Percentiles rank a stretch among this genome's conserved stretches.
Conservation (phyloP, 2,888 invertebrate species). For the Phragmatobia fuliginosa region DNA sequence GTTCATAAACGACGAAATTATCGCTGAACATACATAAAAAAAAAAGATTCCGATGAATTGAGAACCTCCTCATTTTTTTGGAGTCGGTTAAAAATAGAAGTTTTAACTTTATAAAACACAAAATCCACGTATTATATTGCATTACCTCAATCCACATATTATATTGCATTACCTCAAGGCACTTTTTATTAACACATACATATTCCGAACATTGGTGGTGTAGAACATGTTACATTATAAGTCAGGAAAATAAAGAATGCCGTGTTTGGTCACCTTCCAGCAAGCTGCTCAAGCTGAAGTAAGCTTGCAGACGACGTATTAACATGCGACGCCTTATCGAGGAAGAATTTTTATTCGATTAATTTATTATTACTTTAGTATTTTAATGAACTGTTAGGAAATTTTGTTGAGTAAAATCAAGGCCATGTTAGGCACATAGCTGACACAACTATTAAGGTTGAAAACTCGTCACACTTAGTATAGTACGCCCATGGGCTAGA, state of each 20-base stretch:
- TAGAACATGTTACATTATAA: conserved; percentile 17
- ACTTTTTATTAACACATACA: conserved; percentile 11
- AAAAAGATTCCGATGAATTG: too few species aligned
- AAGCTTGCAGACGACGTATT: conserved; percentile 28
- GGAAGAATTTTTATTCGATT: conserved; percentile 32
- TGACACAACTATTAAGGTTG: too few species aligned
- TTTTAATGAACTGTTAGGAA: neutral
- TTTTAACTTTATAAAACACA: neutral
- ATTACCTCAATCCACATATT: neutral
- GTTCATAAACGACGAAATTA: too few species aligned
- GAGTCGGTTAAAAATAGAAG: too few species aligned
- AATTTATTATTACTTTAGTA: conserved; percentile 17
- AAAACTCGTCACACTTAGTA: too few species aligned
- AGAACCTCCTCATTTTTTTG: too few species aligned
- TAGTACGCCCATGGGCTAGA: too few species aligned
- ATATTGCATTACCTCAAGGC: neutral
- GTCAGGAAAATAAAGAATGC: conserved; percentile 27
- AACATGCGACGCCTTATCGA: conserved; percentile 44
- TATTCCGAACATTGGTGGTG: conserved; percentile 30
- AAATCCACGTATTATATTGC: neutral
- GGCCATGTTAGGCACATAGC: too few species aligned
- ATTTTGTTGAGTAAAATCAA: neutral
- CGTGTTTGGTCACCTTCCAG: conserved; percentile 39
- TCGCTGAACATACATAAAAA: too few species aligned
- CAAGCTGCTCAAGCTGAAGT: conserved; percentile 23